Base-by-base conservation (phyloP, 1,140 invertebrate genomes). In the Spodoptera frugiperda region DNA sequence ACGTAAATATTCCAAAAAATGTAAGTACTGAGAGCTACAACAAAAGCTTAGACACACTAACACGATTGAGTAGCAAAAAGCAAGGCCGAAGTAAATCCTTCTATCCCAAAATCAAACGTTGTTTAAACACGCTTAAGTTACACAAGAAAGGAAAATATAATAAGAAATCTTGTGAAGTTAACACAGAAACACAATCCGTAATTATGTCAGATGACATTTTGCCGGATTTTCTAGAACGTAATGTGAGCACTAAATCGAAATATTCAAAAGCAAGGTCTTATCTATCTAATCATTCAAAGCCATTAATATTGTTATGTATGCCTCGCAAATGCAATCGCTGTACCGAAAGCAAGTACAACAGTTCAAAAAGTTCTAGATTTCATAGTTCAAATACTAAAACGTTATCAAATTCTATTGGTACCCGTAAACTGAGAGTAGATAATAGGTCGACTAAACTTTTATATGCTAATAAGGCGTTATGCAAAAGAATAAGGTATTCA, bases 381-480 rank as follows among this genome's bases (percentile, higher is more conserved):
- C 2, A 6, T 5, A 67, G 17, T 12, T 2, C 6, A 25, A 67
- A 49, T 48, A 25, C 12, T n/a, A 49, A 25, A 67, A 67, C 48
- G 19, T n/a, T 48, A 67, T 67, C 44, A 21, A 25, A 67, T 17
- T 67, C 63, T 8, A 65, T 11, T 65, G 15, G 48, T 48, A 65
- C 39, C 6, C 17, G 39, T 8, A 21, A 14, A 12, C 17, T 48
- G 30, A 15, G n/a, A 21, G 6, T 39, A 1, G 33, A 39, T 10
- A 39, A 39, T 39, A 48, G 17, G 5, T 48, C 2, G 1, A 44
- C 33, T 1, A 48, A 46, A 19, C 39, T 14, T 48, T 17, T 46
- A 39, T 46, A 10, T 46, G 17, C 6, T 12, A 39, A 39, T 39
- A 65, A 48, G 10, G 19, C 61, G 10, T 6, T 21, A 6, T 67